Conservation (phyloP, 2,797 vertebrate genomes). For the Odontamblyopus lacepedii region DNA sequence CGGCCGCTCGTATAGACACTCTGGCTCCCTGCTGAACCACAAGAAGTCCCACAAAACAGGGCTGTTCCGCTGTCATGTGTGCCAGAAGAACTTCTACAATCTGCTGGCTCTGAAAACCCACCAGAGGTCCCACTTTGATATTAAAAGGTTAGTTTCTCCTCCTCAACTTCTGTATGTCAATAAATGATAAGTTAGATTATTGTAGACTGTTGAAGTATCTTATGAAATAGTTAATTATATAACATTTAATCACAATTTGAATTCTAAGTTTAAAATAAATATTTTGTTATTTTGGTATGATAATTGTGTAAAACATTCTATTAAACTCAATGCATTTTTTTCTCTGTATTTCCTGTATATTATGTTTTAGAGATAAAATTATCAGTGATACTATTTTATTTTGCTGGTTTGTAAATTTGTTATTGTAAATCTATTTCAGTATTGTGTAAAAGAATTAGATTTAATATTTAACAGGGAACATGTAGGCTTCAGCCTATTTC, state of each 20-base stretch:
- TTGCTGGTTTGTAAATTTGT: too few species aligned
- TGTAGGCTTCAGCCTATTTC: too few species aligned
- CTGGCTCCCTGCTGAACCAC: conserved; percentile 90
- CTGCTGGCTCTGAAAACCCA: conserved; percentile 93
- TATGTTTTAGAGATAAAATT: too few species aligned
- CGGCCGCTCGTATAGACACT: conserved; percentile 87
- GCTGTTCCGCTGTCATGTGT: conserved; percentile 87
- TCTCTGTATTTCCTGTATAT: too few species aligned
- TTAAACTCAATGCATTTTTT: too few species aligned
- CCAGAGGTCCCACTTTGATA: conserved; percentile 88
- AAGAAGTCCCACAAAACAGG: conserved; percentile 92
- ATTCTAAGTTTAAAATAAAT: too few species aligned
- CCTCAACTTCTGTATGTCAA: background rate
- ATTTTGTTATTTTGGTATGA: too few species aligned
- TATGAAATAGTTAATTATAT: background rate
- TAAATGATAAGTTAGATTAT: background rate
- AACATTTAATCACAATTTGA: background rate
- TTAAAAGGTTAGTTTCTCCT: conserved; percentile 80
- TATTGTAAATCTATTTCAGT: too few species aligned
- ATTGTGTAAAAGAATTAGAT: too few species aligned
- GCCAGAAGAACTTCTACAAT: conserved; percentile 91
- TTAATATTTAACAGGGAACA: too few species aligned
- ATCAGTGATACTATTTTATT: too few species aligned
- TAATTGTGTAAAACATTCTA: too few species aligned
- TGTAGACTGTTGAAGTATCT: background rate